Percentiles rank a stretch among this genome's conserved stretches.
These are phyloP conservation scores for Calidris pygmaea DNA, from an alignment of 2,113 vertebrate genomes.

Conservation along the genomic window DNA sequence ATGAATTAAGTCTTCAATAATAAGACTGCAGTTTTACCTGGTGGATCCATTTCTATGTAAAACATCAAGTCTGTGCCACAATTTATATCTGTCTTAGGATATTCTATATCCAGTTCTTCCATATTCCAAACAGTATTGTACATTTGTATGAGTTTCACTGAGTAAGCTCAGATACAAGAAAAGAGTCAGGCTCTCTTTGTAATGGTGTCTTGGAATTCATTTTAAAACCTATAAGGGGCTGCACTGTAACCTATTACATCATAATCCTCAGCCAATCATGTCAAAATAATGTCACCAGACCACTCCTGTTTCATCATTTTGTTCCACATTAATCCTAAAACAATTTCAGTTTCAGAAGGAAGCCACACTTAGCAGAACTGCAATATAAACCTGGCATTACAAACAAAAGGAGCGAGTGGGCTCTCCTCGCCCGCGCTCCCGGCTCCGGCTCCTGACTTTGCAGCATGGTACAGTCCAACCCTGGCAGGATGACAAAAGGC, in stretches of 20 bases:
- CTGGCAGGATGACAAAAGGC: slow-evolving; percentile 88
- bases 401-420: slow-evolving; percentile 38
- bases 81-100: slow-evolving; percentile 79
- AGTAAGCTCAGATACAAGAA: slow-evolving; percentile 73
- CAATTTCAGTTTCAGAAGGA: slow-evolving; percentile 49
- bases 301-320: slow-evolving; percentile 86
- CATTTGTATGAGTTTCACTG: slow-evolving; percentile 77
- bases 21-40: slow-evolving; percentile 80
- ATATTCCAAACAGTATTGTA: slow-evolving; percentile 79
- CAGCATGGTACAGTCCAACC: slow-evolving; percentile 79
- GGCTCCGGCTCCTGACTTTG: slow-evolving; percentile 68
- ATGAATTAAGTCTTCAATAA: slow-evolving; percentile 65
- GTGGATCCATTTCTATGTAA: slow-evolving; percentile 87
- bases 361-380: slow-evolving; percentile 24
- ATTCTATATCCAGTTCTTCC: slow-evolving; percentile 81
- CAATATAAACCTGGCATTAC: slow-evolving; percentile 4
- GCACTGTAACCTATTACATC: slow-evolving; percentile 97
- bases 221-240: slow-evolving; percentile 88
- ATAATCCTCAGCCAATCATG: slow-evolving; percentile 95
- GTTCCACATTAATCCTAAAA: slow-evolving; percentile 77
- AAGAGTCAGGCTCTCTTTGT: slow-evolving; percentile 77
- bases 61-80: slow-evolving; percentile 82
- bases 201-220: slow-evolving; percentile 83
- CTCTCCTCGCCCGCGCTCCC: background rate
- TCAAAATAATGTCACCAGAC: slow-evolving; percentile 87